These are phyloP conservation scores for Phalera bucephala DNA, from an alignment of 2,888 invertebrate genomes.

Conservation along the genomic window DNA sequence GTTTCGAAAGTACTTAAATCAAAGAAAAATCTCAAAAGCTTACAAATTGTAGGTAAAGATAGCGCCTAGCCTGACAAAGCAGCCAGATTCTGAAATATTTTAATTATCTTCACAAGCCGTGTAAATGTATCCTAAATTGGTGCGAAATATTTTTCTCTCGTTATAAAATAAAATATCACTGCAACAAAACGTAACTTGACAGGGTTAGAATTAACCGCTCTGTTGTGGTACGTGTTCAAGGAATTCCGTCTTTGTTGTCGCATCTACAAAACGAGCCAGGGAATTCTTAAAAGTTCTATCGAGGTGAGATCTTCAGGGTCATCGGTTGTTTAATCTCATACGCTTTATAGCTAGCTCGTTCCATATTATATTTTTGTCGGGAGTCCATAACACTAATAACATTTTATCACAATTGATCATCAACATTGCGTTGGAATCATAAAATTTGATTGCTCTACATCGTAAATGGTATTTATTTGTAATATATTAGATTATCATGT, in stretches of 20 bases:
- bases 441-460: neutral
- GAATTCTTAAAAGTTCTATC: slow-evolving; percentile 50
- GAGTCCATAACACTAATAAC: too few relatives aligned
- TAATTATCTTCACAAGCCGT: slow-evolving; percentile 4
- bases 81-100: slow-evolving; percentile 8
- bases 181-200: slow-evolving; percentile 46
- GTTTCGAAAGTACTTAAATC: too few relatives aligned
- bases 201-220: slow-evolving; percentile 57
- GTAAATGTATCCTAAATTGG: slow-evolving; percentile 32
- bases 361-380: too few relatives aligned
- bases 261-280: slow-evolving; percentile 41
- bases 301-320: slow-evolving; percentile 48
- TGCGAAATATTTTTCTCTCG: slow-evolving; percentile 44
- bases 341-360: slow-evolving; percentile 8
- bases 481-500: slow-evolving; percentile 6
- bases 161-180: slow-evolving; percentile 37
- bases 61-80: too few relatives aligned
- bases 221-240: slow-evolving; percentile 50
- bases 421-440: neutral
- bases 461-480: slow-evolving; percentile 3
- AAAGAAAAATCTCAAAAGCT: too few relatives aligned
- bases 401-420: too few relatives aligned
- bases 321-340: slow-evolving; percentile 24
- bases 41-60: too few relatives aligned
- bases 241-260: slow-evolving; percentile 60